Conservation (phyloP, 2,888 invertebrate species). For the Tridacna crocea region DNA sequence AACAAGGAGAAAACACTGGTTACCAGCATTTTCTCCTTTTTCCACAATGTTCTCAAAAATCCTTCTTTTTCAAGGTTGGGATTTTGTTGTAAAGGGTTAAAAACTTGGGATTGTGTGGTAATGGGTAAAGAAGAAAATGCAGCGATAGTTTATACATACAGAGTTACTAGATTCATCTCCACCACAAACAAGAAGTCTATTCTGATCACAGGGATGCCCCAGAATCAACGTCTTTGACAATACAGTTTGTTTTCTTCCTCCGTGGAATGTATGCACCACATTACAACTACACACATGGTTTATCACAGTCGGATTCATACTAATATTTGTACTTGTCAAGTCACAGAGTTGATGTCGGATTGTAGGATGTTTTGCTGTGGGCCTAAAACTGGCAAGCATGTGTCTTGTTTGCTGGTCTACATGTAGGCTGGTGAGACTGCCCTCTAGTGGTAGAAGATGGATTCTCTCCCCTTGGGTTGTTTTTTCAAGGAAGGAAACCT, state of each 20-base stretch:
- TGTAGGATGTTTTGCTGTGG: conserved; percentile 86
- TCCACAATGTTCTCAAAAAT: not conserved
- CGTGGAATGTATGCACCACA: conserved; percentile 85
- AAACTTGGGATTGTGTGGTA: too few species aligned
- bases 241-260: conserved; percentile 88
- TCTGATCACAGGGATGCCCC: conserved; percentile 86
- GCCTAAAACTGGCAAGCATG: conserved; percentile 89
- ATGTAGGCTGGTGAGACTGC: conserved; percentile 87
- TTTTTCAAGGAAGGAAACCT: conserved; percentile 79
- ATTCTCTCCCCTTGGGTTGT: conserved; percentile 66
- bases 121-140: too few species aligned
- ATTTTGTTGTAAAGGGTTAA: too few species aligned
- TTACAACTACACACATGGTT: conserved; percentile 72
- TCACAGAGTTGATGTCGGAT: conserved; percentile 82
- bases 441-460: conserved; percentile 78
- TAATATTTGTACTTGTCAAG: conserved; percentile 68
- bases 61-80: not conserved
- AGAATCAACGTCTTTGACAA: conserved; percentile 89
- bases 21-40: too few species aligned
- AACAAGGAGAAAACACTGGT: too few species aligned
- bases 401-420: conserved; percentile 89
- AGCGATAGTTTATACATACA: conserved; percentile 83
- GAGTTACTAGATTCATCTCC: conserved; percentile 88
- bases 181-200: conserved; percentile 88
- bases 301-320: conserved; percentile 59